Evolutionary conservation across 2,888 invertebrate genomes (phyloP).

Genomic region (Sussaba pulchella): DNA sequence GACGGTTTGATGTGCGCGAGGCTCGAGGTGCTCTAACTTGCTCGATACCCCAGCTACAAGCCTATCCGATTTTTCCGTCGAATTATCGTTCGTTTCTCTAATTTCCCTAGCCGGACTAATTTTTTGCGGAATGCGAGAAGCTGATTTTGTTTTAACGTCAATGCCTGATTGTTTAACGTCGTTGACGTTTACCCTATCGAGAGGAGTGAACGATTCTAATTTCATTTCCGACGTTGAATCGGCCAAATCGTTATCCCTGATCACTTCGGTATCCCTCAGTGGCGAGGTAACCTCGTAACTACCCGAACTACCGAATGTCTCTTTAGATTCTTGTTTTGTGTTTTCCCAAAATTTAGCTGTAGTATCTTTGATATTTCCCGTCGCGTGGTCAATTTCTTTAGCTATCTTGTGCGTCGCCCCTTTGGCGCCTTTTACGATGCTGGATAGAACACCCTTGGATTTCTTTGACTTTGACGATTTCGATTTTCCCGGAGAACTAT

Average conservation of each 20-base stretch:
- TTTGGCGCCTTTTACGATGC: constrained; percentile 74
- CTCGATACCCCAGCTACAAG: constrained; percentile 76
- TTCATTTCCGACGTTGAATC: constrained; percentile 67
- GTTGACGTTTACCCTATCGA: constrained; percentile 58
- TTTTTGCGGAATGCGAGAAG: constrained; percentile 80
- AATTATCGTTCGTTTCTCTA: constrained; percentile 54
- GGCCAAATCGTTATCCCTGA: constrained; percentile 68
- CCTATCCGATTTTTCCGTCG: constrained; percentile 71
- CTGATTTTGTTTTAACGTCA: constrained; percentile 65
- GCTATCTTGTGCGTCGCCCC: constrained; percentile 72
- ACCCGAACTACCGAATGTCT: constrained; percentile 71
- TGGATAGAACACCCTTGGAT: constrained; percentile 73
- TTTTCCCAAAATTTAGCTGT: constrained; percentile 73
- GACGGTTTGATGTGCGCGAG: constrained; percentile 83
- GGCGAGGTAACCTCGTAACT: constrained; percentile 76
- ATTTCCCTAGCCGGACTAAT: constrained; percentile 71
- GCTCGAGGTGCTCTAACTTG: constrained; percentile 82
- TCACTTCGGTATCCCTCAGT: constrained; percentile 61
- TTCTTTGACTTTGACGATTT: constrained; percentile 69
- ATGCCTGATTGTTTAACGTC: constrained; percentile 51
- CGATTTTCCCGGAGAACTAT: constrained; percentile 66
- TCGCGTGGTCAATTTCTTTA: constrained; percentile 73
- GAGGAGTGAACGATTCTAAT: constrained; percentile 70
- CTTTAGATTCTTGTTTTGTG: constrained; percentile 73
- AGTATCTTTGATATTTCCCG: constrained; percentile 71